Evolutionary conservation across 2,113 vertebrate genomes (phyloP).

Genomic region (Gobio gobio): DNA sequence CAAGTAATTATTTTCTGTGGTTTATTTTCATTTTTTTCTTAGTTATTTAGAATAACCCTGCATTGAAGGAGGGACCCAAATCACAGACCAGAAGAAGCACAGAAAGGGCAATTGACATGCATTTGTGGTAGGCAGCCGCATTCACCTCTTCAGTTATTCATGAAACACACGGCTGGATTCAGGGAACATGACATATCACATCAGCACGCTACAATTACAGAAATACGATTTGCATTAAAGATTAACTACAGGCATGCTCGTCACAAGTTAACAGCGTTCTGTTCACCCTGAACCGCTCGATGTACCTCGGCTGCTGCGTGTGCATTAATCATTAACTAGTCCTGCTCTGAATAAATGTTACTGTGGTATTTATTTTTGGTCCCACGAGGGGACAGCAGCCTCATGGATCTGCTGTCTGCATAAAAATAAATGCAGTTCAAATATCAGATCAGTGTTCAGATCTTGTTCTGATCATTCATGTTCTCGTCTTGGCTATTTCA

Average conservation of each 20-base stretch:
- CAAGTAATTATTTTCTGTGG: not conserved
- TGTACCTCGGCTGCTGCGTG: not conserved
- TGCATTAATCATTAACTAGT: slow-evolving; percentile 12
- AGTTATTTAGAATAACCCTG: not conserved
- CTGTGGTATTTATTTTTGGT: not conserved
- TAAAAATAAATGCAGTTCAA: not conserved
- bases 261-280: not conserved
- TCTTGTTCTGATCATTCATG: not conserved
- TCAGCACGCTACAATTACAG: slow-evolving; percentile 18
- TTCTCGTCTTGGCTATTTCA: not conserved
- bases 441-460: not conserved
- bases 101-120: not conserved
- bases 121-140: not conserved
- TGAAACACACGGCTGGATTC: slow-evolving; percentile 9
- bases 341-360: not conserved
- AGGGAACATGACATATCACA: slow-evolving; percentile 1
- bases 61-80: not conserved
- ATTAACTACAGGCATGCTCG: not conserved
- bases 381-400: not conserved
- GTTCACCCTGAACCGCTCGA: not conserved
- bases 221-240: slow-evolving; percentile 21
- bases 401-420: not conserved
- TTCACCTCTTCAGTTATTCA: slow-evolving; percentile 30
- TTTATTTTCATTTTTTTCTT: not conserved
- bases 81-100: not conserved